Evolutionary conservation across 2,888 invertebrate species (phyloP).

Genomic region (Zhuqinia jingwanae): DNA sequence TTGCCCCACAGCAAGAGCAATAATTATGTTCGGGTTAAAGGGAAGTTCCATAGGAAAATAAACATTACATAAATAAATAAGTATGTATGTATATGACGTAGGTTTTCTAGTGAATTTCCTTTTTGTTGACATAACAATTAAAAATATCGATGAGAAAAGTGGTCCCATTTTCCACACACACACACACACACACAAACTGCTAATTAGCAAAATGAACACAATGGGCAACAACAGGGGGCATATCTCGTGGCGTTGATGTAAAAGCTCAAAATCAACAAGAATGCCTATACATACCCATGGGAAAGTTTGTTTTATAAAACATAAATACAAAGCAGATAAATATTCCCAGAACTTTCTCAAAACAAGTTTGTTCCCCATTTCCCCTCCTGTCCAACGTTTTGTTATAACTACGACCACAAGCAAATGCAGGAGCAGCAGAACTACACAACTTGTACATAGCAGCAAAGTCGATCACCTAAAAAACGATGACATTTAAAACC

Average conservation of each 20-base stretch:
- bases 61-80: background rate
- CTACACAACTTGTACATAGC: no score
- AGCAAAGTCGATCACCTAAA: slow-evolving; percentile 35
- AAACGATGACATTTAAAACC: slow-evolving; percentile 23
- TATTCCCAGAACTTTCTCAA: slow-evolving; percentile 12
- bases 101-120: no score
- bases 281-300: background rate
- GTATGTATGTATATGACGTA: no score
- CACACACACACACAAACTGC: background rate
- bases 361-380: slow-evolving; percentile 1
- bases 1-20: background rate
- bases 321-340: background rate
- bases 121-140: slow-evolving; percentile 13
- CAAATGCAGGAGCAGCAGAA: background rate
- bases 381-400: background rate
- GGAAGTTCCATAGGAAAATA: background rate
- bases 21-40: background rate
- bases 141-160: slow-evolving; percentile 22
- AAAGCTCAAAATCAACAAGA: slow-evolving; percentile 7
- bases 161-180: slow-evolving; percentile 10
- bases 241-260: no score
- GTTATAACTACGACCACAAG: background rate
- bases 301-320: background rate
- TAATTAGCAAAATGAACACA: slow-evolving; percentile 31
- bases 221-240: background rate